A percentile compares a stretch with the other conserved stretches of the same genome.
Conservation (phyloP, 92 coral and sea anemone species). For the Plumapathes pennacea region DNA sequence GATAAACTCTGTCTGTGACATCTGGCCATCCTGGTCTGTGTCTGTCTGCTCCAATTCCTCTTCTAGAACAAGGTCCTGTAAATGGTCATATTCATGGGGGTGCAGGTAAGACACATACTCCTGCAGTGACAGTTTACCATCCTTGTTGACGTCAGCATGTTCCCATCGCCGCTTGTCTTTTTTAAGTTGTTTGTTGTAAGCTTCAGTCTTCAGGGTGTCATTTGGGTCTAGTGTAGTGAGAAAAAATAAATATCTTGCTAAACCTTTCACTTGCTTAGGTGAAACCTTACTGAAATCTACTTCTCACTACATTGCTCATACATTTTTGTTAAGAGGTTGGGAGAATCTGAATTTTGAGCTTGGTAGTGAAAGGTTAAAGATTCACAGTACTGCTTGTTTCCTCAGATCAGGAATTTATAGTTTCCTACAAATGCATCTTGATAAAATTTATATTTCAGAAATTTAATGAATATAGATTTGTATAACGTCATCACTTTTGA, state of each 20-base stretch:
- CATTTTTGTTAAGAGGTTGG: too few relatives aligned
- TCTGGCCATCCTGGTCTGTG: constrained; percentile 70
- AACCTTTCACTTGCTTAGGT: background rate
- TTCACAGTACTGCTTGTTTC: too few relatives aligned
- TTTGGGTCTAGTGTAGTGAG: background rate
- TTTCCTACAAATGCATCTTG: too few relatives aligned
- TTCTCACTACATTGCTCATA: too few relatives aligned
- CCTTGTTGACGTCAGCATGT: constrained; percentile 77
- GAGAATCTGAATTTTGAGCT: too few relatives aligned
- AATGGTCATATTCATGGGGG: constrained; percentile 71
- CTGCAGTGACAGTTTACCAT: constrained; percentile 64
- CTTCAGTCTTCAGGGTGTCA: constrained; percentile 8
- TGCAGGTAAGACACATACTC: constrained; percentile 63
- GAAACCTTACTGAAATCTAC: too few relatives aligned
- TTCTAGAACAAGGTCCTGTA: constrained; percentile 55
- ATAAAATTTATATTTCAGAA: too few relatives aligned
- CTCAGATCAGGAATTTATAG: too few relatives aligned
- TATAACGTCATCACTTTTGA: too few relatives aligned
- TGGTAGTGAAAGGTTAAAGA: too few relatives aligned
- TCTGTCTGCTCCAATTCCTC: constrained; percentile 62
- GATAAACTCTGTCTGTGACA: constrained; percentile 69
- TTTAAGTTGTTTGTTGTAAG: constrained; percentile 2
- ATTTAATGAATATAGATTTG: too few relatives aligned
- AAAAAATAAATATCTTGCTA: background rate
- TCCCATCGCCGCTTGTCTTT: constrained; percentile 63